A percentile compares a stretch with the other conserved stretches of the same genome.
Conservation (phyloP, 2,888 invertebrate genomes). For the Osmoderma eremita region DNA sequence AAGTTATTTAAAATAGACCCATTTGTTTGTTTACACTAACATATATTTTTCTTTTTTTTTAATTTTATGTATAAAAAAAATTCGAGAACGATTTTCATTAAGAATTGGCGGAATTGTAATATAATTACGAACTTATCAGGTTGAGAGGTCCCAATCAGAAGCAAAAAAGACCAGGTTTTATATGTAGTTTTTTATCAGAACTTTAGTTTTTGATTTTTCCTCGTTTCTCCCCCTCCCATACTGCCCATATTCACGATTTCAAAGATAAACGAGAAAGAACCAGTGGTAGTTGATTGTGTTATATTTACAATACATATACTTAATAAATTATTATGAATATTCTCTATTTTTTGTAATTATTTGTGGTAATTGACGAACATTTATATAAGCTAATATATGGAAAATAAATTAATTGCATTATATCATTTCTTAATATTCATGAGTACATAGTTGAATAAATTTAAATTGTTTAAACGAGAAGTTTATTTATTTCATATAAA, state of each 20-base stretch:
- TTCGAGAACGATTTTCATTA: constrained; percentile 9
- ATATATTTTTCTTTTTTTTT: constrained; percentile 21
- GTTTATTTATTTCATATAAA: no score
- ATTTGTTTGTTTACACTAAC: constrained; percentile 36
- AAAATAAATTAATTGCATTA: no score
- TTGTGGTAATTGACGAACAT: constrained; percentile 11
- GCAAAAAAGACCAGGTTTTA: constrained; percentile 1
- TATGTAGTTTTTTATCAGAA: constrained; percentile 29
- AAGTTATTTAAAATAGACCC: constrained; percentile 41
- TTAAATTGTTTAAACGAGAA: no score
- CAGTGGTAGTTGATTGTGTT: constrained; percentile 58
- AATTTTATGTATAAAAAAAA: constrained; percentile 10
- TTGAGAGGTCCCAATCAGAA: constrained; percentile 6
- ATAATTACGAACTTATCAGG: constrained; percentile 8
- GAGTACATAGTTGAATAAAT: no score
- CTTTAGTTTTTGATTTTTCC: constrained; percentile 18
- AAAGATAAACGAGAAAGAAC: constrained; percentile 35
- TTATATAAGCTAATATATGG: constrained; percentile 2
- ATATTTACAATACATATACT: constrained; percentile 58
- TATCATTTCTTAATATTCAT: no score
- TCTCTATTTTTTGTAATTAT: constrained; percentile 30
- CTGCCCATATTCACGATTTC: constrained; percentile 50
- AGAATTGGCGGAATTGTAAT: constrained; percentile 20
- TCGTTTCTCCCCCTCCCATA: constrained; percentile 48
- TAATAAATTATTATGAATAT: constrained; percentile 59